Evolutionary conservation across 2,797 vertebrate species (phyloP).

Genomic region (Hirundo rustica): DNA sequence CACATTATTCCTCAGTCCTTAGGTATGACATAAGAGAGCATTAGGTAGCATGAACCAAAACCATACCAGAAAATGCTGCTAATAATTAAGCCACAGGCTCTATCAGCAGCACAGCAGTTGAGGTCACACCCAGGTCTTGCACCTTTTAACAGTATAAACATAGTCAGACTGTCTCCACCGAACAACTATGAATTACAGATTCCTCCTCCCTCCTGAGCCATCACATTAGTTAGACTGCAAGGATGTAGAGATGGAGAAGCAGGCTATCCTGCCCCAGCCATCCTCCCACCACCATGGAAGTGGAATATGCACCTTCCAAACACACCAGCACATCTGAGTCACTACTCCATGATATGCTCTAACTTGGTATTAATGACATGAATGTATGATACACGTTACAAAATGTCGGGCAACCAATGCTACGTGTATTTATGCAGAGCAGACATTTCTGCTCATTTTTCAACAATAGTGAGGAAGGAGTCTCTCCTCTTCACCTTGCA

Average conservation of each 20-base stretch:
- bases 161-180: not conserved
- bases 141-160: not conserved
- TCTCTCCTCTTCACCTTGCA: not conserved
- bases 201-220: not conserved
- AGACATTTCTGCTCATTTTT: not conserved
- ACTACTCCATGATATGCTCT: not conserved
- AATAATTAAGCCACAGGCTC: conserved; percentile 13
- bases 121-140: conserved; percentile 15
- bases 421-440: not conserved
- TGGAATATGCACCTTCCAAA: not conserved
- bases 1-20: not conserved
- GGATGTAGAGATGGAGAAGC: not conserved
- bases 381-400: not conserved
- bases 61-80: not conserved
- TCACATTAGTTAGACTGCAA: not conserved
- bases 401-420: not conserved
- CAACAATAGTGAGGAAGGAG: not conserved
- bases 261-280: not conserved
- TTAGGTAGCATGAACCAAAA: not conserved
- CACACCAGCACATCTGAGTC: accelerated
- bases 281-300: not conserved
- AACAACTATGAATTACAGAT: not conserved
- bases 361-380: not conserved
- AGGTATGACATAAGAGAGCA: not conserved
- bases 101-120: not conserved